Evolutionary conservation across 2,888 invertebrate genomes (phyloP).

Genomic region (Lasioglossum malachurum): DNA sequence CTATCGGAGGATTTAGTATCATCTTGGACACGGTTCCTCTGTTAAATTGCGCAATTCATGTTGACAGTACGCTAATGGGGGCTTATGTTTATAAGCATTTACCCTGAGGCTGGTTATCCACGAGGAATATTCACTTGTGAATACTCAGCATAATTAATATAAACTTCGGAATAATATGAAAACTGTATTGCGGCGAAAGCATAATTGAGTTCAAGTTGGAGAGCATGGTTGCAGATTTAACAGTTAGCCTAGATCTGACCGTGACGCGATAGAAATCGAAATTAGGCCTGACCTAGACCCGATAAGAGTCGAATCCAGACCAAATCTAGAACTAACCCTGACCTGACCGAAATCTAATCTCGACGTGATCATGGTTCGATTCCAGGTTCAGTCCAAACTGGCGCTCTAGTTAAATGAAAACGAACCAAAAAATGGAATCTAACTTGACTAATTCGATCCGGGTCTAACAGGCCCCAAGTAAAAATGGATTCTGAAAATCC

Average conservation of each 20-base stretch:
- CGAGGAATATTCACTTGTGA: background rate
- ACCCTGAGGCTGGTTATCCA: background rate
- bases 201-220: too few relatives aligned
- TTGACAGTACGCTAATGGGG: background rate
- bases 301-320: background rate
- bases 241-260: background rate
- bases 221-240: background rate
- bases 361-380: background rate
- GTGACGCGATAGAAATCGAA: background rate
- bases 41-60: background rate
- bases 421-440: background rate
- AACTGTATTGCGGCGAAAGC: background rate
- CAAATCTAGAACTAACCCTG: background rate
- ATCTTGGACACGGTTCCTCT: background rate
- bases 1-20: background rate
- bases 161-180: background rate
- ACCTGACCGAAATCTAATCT: background rate
- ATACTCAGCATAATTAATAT: background rate
- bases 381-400: background rate
- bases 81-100: background rate
- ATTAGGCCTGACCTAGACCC: conserved; percentile 2
- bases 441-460: too few relatives aligned
- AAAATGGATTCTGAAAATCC: background rate
- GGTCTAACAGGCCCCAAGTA: too few relatives aligned
- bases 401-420: background rate